phyloP scores from a whole-genome alignment of 2,888 invertebrate species.

The Andrena trimmerana region DNA sequence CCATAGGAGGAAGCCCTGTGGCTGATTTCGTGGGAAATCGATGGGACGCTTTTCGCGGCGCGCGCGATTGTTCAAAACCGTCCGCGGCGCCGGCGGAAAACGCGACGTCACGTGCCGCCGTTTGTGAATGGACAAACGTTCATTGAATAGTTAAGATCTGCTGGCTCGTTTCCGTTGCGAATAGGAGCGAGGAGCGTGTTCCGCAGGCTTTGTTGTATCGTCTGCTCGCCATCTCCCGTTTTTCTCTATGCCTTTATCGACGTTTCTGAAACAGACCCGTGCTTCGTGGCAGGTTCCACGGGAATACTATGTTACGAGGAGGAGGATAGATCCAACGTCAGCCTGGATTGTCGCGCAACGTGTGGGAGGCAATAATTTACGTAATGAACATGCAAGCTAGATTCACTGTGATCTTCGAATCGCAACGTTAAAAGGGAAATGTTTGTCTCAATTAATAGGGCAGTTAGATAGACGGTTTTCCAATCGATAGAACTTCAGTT shows the following conservation, averaged over 20 bases:
- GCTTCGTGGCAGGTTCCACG: neutral
- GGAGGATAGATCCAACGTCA: neutral
- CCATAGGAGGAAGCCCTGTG: neutral
- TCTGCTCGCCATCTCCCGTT: constrained; percentile 8
- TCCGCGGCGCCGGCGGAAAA: constrained; percentile 45
- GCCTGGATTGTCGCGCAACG: neutral
- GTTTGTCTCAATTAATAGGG: too few relatives aligned
- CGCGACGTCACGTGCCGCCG: constrained; percentile 56
- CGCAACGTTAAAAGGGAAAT: too few relatives aligned
- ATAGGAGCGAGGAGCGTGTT: constrained; percentile 40
- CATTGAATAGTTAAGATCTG: constrained; percentile 74
- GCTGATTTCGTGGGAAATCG: constrained; percentile 24
- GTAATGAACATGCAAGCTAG: too few relatives aligned
- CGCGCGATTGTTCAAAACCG: constrained; percentile 44
- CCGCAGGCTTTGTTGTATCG: constrained; percentile 49
- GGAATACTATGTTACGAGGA: neutral
- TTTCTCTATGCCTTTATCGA: constrained; percentile 10
- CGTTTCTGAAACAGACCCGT: neutral
- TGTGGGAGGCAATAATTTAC: too few relatives aligned
- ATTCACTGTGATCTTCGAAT: too few relatives aligned
- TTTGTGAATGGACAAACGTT: constrained; percentile 65
- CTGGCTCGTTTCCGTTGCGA: constrained; percentile 63
- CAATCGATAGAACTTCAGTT: too few relatives aligned
- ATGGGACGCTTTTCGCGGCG: constrained; percentile 36
- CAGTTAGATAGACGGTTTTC: too few relatives aligned